Evolutionary conservation across 2,888 invertebrate species (phyloP).

Genomic region (Tipula lateralis): DNA sequence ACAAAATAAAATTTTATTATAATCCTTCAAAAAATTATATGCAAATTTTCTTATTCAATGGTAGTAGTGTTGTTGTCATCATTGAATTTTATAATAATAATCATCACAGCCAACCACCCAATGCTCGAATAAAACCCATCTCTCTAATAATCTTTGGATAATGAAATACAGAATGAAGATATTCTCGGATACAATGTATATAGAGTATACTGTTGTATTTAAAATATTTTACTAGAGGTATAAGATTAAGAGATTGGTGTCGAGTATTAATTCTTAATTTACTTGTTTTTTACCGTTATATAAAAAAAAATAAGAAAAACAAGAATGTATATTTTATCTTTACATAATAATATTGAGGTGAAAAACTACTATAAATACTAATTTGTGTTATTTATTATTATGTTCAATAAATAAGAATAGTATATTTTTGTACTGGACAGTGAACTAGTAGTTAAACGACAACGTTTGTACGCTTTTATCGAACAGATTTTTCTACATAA

Average conservation of each 20-base stretch:
- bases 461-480: no score
- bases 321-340: not conserved
- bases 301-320: not conserved
- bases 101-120: not conserved
- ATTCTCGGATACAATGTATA: not conserved
- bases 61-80: not conserved
- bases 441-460: no score
- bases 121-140: not conserved
- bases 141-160: not conserved
- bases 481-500: no score
- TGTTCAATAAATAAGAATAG: not conserved
- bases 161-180: not conserved
- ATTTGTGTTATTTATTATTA: not conserved
- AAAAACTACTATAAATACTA: not conserved
- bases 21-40: slow-evolving; percentile 9
- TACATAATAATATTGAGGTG: not conserved
- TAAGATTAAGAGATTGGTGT: slow-evolving; percentile 24
- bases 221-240: slow-evolving; percentile 3
- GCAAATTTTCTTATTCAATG: not conserved
- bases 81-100: slow-evolving; percentile 19
- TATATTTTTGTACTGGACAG: no score
- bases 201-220: no score
- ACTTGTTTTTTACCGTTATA: not conserved
- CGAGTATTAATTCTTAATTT: slow-evolving; percentile 11
- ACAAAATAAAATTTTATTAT: not conserved